A percentile compares a stretch with the other conserved stretches of the same genome.
Evolutionary conservation across 2,113 vertebrate genomes (phyloP).

Genomic region (Atherinomorus stipes): DNA sequence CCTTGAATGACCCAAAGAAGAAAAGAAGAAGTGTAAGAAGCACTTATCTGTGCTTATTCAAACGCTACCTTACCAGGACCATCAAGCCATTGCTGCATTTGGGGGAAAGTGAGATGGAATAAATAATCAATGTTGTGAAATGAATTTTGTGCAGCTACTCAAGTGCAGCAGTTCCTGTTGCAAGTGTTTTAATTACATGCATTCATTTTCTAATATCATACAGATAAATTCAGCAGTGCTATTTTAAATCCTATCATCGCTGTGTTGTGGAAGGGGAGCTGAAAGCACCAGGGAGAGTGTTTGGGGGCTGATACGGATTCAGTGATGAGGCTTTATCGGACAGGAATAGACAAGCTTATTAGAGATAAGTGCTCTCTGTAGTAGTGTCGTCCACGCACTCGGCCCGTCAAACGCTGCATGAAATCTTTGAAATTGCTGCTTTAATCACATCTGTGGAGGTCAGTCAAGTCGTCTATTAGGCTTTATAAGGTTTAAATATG

Average conservation of each 20-base stretch:
- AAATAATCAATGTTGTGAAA: slow-evolving; percentile 16
- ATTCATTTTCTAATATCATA: slow-evolving; percentile 26
- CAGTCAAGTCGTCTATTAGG: slow-evolving; percentile 33
- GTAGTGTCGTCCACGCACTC: slow-evolving; percentile 26
- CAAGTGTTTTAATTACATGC: slow-evolving; percentile 31
- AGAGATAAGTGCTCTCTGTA: slow-evolving; percentile 46
- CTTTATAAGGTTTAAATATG: neutral
- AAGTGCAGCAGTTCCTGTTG: slow-evolving; percentile 12
- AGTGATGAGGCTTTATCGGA: neutral
- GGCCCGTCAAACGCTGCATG: slow-evolving; percentile 9
- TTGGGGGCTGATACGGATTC: slow-evolving; percentile 10
- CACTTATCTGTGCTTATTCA: slow-evolving; percentile 37
- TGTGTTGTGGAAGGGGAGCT: neutral
- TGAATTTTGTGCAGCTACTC: slow-evolving; percentile 2
- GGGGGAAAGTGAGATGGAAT: slow-evolving; percentile 1
- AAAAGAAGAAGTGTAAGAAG: neutral
- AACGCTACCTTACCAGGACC: slow-evolving; percentile 1
- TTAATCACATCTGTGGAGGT: slow-evolving; percentile 47
- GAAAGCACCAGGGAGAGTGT: neutral
- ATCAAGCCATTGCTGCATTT: neutral
- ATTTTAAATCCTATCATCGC: slow-evolving; percentile 12
- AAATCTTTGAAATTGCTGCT: slow-evolving; percentile 38
- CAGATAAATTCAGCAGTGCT: neutral
- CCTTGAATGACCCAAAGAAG: slow-evolving; percentile 3
- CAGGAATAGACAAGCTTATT: slow-evolving; percentile 43